These are phyloP conservation scores for Thera britannica DNA, from an alignment of 2,888 invertebrate species.

Conservation along the genomic window DNA sequence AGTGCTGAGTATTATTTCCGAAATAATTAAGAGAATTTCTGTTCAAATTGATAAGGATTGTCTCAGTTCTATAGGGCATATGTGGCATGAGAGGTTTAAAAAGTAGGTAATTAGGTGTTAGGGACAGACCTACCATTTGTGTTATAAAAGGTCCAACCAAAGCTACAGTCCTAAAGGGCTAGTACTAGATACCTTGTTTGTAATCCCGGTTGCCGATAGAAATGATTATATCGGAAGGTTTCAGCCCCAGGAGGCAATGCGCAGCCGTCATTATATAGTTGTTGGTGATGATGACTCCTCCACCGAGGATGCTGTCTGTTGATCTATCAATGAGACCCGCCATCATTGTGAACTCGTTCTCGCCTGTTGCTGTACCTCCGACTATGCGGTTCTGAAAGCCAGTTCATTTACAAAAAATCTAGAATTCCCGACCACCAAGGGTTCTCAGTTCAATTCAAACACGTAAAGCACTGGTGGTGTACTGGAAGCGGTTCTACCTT, in stretches of 20 bases:
- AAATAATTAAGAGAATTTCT: too few species aligned
- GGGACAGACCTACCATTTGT: too few species aligned
- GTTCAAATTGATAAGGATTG: too few species aligned
- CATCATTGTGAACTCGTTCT: conserved; percentile 74
- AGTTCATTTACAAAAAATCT: not conserved
- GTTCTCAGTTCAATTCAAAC: too few species aligned
- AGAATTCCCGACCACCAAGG: too few species aligned
- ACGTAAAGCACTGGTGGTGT: too few species aligned
- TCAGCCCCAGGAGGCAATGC: conserved; percentile 68
- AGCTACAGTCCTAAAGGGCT: not conserved
- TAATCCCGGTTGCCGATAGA: conserved; percentile 8
- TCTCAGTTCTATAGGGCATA: too few species aligned
- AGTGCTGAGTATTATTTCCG: too few species aligned
- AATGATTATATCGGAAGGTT: not conserved
- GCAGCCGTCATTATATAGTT: conserved; percentile 78
- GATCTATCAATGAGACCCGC: conserved; percentile 51
- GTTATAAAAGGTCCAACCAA: too few species aligned
- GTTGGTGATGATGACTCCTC: conserved; percentile 78
- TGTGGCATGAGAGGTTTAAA: too few species aligned
- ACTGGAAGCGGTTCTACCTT: too few species aligned
- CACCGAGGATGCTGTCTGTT: conserved; percentile 72
- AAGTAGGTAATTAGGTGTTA: too few species aligned
- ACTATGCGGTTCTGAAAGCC: conserved; percentile 71
- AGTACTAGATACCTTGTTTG: not conserved
- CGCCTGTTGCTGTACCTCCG: conserved; percentile 63